A percentile compares a stretch with the other conserved stretches of the same genome.
Evolutionary conservation across 2,797 vertebrate species (phyloP).

Genomic region (Channa striata): DNA sequence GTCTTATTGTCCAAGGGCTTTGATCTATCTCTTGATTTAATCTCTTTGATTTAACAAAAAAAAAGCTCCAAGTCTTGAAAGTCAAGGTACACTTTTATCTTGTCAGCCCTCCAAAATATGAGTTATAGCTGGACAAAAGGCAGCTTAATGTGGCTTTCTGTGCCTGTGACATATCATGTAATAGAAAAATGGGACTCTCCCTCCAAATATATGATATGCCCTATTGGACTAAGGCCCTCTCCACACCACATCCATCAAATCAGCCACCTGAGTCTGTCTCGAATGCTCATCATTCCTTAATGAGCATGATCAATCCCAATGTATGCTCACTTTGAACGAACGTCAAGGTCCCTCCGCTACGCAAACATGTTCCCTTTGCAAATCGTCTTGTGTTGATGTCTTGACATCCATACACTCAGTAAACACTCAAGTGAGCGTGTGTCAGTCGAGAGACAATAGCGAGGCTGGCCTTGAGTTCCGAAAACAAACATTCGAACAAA

Average conservation of each 20-base stretch:
- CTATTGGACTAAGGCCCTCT: constrained; percentile 61
- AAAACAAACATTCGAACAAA: constrained; percentile 58
- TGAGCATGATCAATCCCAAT: constrained; percentile 75
- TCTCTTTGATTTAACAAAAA: constrained; percentile 58
- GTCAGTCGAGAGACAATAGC: constrained; percentile 52
- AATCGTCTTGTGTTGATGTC: constrained; percentile 47
- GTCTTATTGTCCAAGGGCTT: constrained; percentile 57
- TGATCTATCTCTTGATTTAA: constrained; percentile 76
- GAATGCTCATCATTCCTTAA: constrained; percentile 71
- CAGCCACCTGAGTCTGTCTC: constrained; percentile 66
- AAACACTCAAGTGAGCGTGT: constrained; percentile 42
- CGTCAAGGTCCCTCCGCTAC: constrained; percentile 45
- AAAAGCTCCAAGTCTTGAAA: constrained; percentile 65
- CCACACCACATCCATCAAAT: constrained; percentile 68
- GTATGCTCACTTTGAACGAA: constrained; percentile 47
- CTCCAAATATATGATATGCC: constrained; percentile 64
- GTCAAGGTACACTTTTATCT: constrained; percentile 76
- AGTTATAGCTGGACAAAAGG: constrained; percentile 72
- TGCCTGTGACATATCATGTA: constrained; percentile 64
- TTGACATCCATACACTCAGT: constrained; percentile 36
- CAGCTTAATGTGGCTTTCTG: constrained; percentile 68
- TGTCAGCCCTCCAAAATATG: constrained; percentile 69
- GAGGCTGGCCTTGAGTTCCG: constrained; percentile 35
- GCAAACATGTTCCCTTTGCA: constrained; percentile 45
- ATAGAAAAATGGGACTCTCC: constrained; percentile 70